Base-by-base conservation (phyloP, 2,888 invertebrate species). In the Cantharis nigra region DNA sequence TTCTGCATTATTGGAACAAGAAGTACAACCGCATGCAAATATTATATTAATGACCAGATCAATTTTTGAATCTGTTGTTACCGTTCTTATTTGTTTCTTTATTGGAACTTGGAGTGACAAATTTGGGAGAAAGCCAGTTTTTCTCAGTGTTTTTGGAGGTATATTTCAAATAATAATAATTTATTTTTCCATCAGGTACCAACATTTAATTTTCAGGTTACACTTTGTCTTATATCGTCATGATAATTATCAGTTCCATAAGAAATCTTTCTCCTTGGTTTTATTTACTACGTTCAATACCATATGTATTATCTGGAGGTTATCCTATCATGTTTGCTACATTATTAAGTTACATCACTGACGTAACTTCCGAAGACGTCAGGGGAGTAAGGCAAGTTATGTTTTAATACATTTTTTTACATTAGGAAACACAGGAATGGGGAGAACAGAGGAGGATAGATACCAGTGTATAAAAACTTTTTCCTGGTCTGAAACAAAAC, bases 61-160 rank as follows among this genome's bases (percentile, higher is more conserved):
- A 1, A 86, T 94, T 1, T 86, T 94, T 62, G 93, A 93, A 81
- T 91, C 92, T 49, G 87, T 94, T 69, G 89, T 93, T 72, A 94
- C 95, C 2, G 92, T 94, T 0, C 83, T 94, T 67, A 86, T 94
- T 7, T 92, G 94, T 71, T 89, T 95, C 69, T 94, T 95, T 85
- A 86, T 95, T 80, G 96, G 95, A 10, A 94, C 95, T 0, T 96
- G 95, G 95, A 95, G 95, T 70, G 96, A 96, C 84, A 92, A 91
- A 80, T 91, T 94, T 88, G 96, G 96, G 23, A 90, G 95, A 67
- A 93, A 93, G 84, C 94, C 94, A 9, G 88, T 95, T 72, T 85
- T 80, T 30, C 85, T 94, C 1, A 89, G 92, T 82, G 91, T 93
- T 3, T 89, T 93, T 79, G 85, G 91, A 79, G 93, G 94, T 92